Base-by-base conservation (phyloP, 2,888 invertebrate species). In the Byasa hedistus region DNA sequence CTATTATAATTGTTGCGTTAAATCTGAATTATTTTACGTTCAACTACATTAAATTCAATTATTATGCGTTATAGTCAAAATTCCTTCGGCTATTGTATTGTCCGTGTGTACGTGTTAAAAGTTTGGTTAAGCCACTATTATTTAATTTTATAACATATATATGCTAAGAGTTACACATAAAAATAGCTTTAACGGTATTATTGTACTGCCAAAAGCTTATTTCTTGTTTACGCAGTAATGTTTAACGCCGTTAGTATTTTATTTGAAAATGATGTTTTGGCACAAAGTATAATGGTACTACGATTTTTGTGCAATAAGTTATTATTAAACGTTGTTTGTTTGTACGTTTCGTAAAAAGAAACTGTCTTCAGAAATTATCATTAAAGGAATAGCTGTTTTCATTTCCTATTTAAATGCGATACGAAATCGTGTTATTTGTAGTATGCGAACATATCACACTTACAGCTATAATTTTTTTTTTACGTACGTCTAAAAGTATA, bases 1-100 rank as follows among this genome's bases (percentile, higher is more conserved):
- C 19, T n/a, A n/a, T n/a, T 44, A 17, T 44, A 44, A 73, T 82
- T 84, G 82, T 84, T 84, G 84, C 82, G 80, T 81, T 81, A 76
- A 74, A 70, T 62, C 57, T 57, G 66, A 55, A 19, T 44, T 62
- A 57, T 39, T 23, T 59, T 54, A 48, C 27, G 32, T 70, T 65
- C 71, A 77, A 76, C 70, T 76, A 79, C 36, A 19, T 63, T 57
- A 57, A n/a, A 24, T 52, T 73, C 67, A 75, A 66, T 59, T 74
- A 77, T 79, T 79, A 83, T 78, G 76, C 72, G 70, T 73, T 73
- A 69, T 66, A 73, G 75, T 71, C 69, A 73, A 72, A 73, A 76
- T 70, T 75, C 71, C 72, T 73, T 79, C 77, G 72, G 71, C 70
- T 79, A 71, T 73, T 73, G 76, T 82, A 84, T 84, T 85, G 86